Conservation (phyloP, 2,797 vertebrate genomes). For the Microcaecilia unicolor region DNA sequence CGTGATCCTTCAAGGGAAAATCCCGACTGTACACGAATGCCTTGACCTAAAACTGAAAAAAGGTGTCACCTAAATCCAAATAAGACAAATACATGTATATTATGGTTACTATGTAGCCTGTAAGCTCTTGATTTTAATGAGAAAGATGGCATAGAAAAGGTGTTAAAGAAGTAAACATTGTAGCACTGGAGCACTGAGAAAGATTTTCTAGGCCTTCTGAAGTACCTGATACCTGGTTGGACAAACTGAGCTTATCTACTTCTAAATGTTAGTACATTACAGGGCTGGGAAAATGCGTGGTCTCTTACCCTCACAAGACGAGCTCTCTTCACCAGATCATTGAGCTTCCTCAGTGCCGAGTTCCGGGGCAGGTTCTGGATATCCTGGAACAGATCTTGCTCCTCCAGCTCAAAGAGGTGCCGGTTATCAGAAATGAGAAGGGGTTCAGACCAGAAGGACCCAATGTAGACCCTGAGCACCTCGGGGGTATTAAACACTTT, state of each 20-base stretch:
- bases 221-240: too few relatives aligned
- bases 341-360: slow-evolving; percentile 82
- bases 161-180: too few relatives aligned
- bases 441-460: slow-evolving; percentile 89
- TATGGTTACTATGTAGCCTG: too few relatives aligned
- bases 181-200: too few relatives aligned
- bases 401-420: slow-evolving; percentile 82
- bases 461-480: slow-evolving; percentile 87
- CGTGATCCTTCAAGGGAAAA: too few relatives aligned
- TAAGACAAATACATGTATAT: too few relatives aligned
- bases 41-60: too few relatives aligned
- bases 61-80: too few relatives aligned
- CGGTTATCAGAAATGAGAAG: slow-evolving; percentile 80
- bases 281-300: not conserved
- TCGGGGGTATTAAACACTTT: slow-evolving; percentile 87
- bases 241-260: not conserved
- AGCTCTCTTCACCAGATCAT: slow-evolving; percentile 84
- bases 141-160: too few relatives aligned
- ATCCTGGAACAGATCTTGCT: slow-evolving; percentile 82
- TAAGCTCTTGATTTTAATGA: too few relatives aligned
- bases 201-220: too few relatives aligned
- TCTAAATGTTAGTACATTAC: not conserved
- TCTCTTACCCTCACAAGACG: slow-evolving; percentile 77
- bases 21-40: too few relatives aligned
- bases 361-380: slow-evolving; percentile 87